Conservation (phyloP, 2,113 vertebrate genomes). For the Oryzias celebensis region DNA sequence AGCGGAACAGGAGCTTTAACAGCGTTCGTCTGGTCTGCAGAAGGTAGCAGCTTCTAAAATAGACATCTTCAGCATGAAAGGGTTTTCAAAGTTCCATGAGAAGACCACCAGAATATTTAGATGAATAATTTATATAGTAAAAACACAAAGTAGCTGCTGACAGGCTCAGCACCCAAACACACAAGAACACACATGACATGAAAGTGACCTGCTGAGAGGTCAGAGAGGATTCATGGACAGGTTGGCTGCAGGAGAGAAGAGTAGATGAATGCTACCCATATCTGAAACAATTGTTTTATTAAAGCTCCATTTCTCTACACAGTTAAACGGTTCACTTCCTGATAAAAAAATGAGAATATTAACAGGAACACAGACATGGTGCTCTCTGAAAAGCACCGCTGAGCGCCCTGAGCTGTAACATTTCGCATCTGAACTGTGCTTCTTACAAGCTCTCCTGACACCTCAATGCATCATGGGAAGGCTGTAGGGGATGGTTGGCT, state of each 20-base stretch:
- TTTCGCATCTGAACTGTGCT: slow-evolving; percentile 56
- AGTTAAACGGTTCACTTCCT: slow-evolving; percentile 56
- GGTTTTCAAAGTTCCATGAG: slow-evolving; percentile 29
- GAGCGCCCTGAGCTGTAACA: slow-evolving; percentile 65
- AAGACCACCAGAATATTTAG: slow-evolving; percentile 33
- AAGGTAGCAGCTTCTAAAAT: slow-evolving; percentile 22
- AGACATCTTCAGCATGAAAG: slow-evolving; percentile 5
- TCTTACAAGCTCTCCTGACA: slow-evolving; percentile 65
- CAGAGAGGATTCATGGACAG: slow-evolving; percentile 39
- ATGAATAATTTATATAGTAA: slow-evolving; percentile 48
- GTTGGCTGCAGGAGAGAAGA: slow-evolving; percentile 22
- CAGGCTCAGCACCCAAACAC: slow-evolving; percentile 7
- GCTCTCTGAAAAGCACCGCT: slow-evolving; percentile 51
- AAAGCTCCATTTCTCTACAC: slow-evolving; percentile 60
- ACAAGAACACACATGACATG: slow-evolving; percentile 11
- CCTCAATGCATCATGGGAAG: slow-evolving; percentile 66
- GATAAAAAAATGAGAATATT: slow-evolving; percentile 69
- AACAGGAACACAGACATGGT: slow-evolving; percentile 58
- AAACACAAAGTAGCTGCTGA: slow-evolving; percentile 13
- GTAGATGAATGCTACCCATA: slow-evolving; percentile 30
- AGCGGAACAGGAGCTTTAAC: slow-evolving; percentile 16
- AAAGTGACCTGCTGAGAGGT: slow-evolving; percentile 30
- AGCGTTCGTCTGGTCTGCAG: slow-evolving; percentile 19
- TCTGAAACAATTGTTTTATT: slow-evolving; percentile 64
- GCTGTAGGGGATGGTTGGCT: slow-evolving; percentile 40